Evolutionary conservation across 2,797 vertebrate species (phyloP).

Genomic region (Aldrovandia affinis): DNA sequence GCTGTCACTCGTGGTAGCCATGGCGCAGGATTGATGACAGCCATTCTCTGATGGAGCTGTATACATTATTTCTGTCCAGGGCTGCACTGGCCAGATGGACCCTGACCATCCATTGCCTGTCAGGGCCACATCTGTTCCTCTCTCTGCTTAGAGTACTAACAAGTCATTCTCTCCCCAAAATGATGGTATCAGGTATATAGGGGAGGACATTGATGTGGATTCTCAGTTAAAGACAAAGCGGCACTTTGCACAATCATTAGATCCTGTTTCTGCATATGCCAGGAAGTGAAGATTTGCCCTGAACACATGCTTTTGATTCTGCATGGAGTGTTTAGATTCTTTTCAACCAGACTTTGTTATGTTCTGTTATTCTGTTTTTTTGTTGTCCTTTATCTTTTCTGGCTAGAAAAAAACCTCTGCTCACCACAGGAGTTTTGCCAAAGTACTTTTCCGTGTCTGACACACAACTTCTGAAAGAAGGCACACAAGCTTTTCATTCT

Average conservation of each 20-base stretch:
- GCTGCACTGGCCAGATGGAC: slow-evolving; percentile 95
- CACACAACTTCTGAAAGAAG: slow-evolving; percentile 17
- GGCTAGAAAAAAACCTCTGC: background rate
- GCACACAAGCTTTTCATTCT: background rate
- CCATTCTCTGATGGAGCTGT: slow-evolving; percentile 92
- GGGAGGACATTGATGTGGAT: background rate
- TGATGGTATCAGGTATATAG: slow-evolving; percentile 71
- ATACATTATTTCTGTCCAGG: slow-evolving; percentile 95
- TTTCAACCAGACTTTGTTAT: background rate
- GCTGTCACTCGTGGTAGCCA: slow-evolving; percentile 85
- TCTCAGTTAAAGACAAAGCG: slow-evolving; percentile 36
- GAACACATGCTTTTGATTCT: background rate
- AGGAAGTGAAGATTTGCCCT: background rate
- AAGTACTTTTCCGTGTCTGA: slow-evolving; percentile 10
- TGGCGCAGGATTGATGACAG: slow-evolving; percentile 89
- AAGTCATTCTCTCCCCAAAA: slow-evolving; percentile 82
- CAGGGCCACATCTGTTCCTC: slow-evolving; percentile 94
- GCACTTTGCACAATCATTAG: background rate
- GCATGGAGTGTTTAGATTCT: too few relatives aligned
- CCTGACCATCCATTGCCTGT: slow-evolving; percentile 94
- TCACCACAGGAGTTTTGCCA: slow-evolving; percentile 25
- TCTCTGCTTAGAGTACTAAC: slow-evolving; percentile 83
- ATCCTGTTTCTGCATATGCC: background rate
- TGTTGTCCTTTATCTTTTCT: background rate
- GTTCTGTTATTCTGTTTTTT: background rate